Evolutionary conservation across 2,888 invertebrate species (phyloP).

Genomic region (Drepana falcataria): DNA sequence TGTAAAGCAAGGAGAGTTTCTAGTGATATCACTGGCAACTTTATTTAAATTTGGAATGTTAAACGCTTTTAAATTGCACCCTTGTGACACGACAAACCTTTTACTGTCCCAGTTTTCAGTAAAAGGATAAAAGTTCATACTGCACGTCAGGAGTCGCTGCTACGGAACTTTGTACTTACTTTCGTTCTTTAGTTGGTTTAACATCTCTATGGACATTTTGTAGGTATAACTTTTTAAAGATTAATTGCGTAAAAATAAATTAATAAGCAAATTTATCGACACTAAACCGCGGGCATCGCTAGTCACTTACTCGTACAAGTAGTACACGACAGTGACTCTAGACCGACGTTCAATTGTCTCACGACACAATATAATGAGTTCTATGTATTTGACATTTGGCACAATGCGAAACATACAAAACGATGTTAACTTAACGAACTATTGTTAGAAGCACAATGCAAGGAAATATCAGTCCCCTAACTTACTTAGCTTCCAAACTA

Average conservation of each 20-base stretch:
- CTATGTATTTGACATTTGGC: background rate
- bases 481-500: constrained; percentile 6
- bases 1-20: constrained; percentile 4
- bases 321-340: background rate
- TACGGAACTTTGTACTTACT: constrained; percentile 20
- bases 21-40: constrained; percentile 11
- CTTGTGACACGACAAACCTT: constrained; percentile 30
- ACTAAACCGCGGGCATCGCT: too few relatives aligned
- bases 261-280: too few relatives aligned
- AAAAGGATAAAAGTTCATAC: constrained; percentile 20
- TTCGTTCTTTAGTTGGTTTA: constrained; percentile 2
- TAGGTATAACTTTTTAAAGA: too few relatives aligned
- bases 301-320: constrained; percentile 4
- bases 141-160: constrained; percentile 19
- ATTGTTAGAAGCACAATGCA: constrained; percentile 48
- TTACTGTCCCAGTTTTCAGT: constrained; percentile 19
- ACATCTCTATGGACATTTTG: too few relatives aligned
- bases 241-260: too few relatives aligned
- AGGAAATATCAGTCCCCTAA: constrained; percentile 19
- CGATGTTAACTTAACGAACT: constrained; percentile 39
- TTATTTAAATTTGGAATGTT: constrained; percentile 9
- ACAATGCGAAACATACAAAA: constrained; percentile 1
- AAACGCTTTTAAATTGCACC: constrained; percentile 22
- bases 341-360: background rate
- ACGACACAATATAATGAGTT: background rate